Base-by-base conservation (phyloP, 37 sponge, comb jelly and placozoan species). In the Axinella damicornis region DNA sequence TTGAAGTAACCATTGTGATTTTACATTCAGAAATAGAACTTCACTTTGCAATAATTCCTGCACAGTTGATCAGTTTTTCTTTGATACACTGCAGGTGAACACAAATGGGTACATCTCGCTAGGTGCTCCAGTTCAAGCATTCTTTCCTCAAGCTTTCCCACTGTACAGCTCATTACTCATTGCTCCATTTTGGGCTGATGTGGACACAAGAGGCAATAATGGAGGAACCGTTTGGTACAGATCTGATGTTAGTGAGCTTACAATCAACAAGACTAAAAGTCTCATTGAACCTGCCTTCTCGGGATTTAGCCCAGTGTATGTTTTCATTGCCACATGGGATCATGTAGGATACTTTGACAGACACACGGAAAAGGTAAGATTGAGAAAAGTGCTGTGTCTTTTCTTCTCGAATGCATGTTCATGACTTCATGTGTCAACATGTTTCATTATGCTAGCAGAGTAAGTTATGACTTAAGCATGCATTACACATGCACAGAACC, bases 101-200 rank as follows among this genome's bases (percentile, higher is more conserved):
- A 76, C 16, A 32, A 84, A 84, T 84, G 85, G 85, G 15, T 66
- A 34, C 11, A 36, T 84, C 2, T 75, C 84, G 15, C 65, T 74
- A 65, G 33, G 20, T 55, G 66, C 18, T 20, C 37, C 66, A 28
- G 53, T 63, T 13, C 14, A 55, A 21, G 70, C 40, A 24, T 84
- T 30, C 32, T 28, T 24, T 34, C 75, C 85, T 31, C 19, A 56
- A 25, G 67, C 76, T 19, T 76, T 84, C 76, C 85, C 74, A 74
- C 6, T 73, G 14, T 19, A 5, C 5, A 38, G 30, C 15, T 15
- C 28, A 13, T 46, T 24, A 21, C 40, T 84, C 32, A 2, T 84
- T 41, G 57, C 85, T 30, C 63, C 76, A 15, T 84, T 22, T 77
- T 84, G 85, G 85, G 76, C 65, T 30, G 85, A 84, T 65, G 69